Base-by-base conservation (phyloP, 2,888 invertebrate species). In the Chloroclystis v-ata region DNA sequence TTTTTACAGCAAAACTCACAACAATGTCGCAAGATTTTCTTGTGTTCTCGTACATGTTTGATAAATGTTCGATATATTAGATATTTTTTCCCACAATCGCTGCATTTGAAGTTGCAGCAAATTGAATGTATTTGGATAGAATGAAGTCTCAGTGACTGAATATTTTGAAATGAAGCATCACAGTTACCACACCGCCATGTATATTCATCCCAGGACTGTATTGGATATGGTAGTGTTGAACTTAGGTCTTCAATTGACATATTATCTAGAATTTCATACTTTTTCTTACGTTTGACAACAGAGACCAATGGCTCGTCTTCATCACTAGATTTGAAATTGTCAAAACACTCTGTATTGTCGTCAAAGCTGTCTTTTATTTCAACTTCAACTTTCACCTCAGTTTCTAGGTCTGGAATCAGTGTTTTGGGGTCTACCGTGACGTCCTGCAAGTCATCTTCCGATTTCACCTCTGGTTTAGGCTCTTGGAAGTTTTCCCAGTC, bases 31-130 rank as follows among this genome's bases (percentile, higher is more conserved):
- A 87, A 55, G 1, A 69, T 40, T 28, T 77, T 82, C 25, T 78
- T 81, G 37, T 86, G 86, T 28, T 70, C 59, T 4, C 81, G 61
- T 1, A 77, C 74, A 55, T 87, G 87, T 46, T 72, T 78, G 0
- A 86, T 53, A 24, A 85, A 85, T 0, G 70, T 57, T 49, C 75
- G 72, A 45, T 69, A 81, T 30, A 65, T 81, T 0, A 46, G 46
- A 37, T 50, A 50, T 13, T 39, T 50, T 50, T 81, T 83, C 1
- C 68, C 64, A 1, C 87, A 87, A 2, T 83, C 81, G 0, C 78
- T 69, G 51, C 86, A 86, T 54, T 86, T 86, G 40, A 83, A 85
- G 0, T 67, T 49, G 26, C 82, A 82, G 50, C 87, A 87, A 4
- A 62, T 63, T 0, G 70, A 56, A 45, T 86, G 87, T 53, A 83